Conservation (phyloP, 2,888 invertebrate species). For the Physocephala rufipes region DNA sequence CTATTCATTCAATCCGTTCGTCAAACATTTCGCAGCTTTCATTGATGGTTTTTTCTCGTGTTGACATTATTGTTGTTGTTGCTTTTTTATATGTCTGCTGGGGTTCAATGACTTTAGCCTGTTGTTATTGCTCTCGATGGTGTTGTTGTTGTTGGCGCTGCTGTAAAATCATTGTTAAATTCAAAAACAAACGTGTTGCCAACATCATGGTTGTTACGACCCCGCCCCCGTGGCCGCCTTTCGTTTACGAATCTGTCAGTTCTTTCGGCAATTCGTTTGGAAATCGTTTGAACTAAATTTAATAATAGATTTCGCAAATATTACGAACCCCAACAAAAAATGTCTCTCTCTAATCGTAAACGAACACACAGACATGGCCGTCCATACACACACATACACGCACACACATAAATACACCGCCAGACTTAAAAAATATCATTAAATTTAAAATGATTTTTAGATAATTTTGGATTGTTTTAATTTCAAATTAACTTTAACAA, state of each 20-base stretch:
- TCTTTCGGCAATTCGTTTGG: background rate
- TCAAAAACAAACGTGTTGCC: conserved; percentile 14
- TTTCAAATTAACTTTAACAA: too few species aligned
- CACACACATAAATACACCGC: too few species aligned
- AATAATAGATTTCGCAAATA: conserved; percentile 17
- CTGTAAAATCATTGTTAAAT: conserved; percentile 47
- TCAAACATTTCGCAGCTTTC: background rate
- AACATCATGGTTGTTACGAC: background rate
- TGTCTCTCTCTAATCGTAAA: too few species aligned
- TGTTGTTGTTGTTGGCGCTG: conserved; percentile 13
- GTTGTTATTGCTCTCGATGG: background rate
- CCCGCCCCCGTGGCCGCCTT: background rate
- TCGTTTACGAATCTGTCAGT: background rate
- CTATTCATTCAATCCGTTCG: background rate
- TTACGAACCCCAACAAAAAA: too few species aligned
- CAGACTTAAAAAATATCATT: too few species aligned
- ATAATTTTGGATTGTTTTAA: too few species aligned
- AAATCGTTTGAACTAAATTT: conserved; percentile 10
- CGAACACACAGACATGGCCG: too few species aligned
- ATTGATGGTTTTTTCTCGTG: background rate
- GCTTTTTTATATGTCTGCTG: background rate
- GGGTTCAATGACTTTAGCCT: too few species aligned
- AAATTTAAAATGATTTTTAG: too few species aligned
- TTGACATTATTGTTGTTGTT: background rate
- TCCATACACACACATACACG: too few species aligned